Percentiles rank a stretch among this genome's conserved stretches.
Evolutionary conservation across 2,888 invertebrate species (phyloP).

Genomic region (Catocala fraxini): DNA sequence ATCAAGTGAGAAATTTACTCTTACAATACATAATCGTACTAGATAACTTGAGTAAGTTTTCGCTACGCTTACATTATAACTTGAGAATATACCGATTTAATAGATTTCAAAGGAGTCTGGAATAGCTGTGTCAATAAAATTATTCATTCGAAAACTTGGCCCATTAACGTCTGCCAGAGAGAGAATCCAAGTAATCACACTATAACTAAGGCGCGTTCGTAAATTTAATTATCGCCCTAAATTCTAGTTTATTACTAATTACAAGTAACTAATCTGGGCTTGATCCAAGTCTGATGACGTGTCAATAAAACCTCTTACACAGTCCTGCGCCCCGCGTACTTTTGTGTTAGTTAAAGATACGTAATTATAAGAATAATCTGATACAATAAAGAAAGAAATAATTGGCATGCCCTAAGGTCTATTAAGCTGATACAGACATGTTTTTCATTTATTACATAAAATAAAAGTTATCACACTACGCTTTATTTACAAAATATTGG

Average conservation of each 20-base stretch:
- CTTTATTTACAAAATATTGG: too few relatives aligned
- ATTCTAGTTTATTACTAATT: constrained; percentile 39
- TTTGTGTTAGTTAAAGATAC: constrained; percentile 7
- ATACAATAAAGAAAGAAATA: too few relatives aligned
- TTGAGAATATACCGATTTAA: constrained; percentile 8
- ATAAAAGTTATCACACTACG: too few relatives aligned
- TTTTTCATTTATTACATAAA: too few relatives aligned
- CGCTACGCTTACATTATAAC: constrained; percentile 5
- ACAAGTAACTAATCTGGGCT: constrained; percentile 20
- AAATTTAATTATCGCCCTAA: constrained; percentile 42
- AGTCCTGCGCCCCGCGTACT: constrained; percentile 7
- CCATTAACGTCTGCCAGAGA: constrained; percentile 41
- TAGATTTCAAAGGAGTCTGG: neutral
- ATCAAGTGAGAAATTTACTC: neutral
- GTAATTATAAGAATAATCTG: too few relatives aligned
- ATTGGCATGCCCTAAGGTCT: too few relatives aligned
- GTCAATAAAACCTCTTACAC: constrained; percentile 6
- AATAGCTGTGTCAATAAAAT: constrained; percentile 48
- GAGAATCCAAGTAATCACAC: constrained; percentile 29
- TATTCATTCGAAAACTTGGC: constrained; percentile 48
- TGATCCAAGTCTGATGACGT: constrained; percentile 12
- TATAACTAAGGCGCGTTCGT: constrained; percentile 40
- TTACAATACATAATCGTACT: neutral
- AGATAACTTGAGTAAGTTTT: neutral
- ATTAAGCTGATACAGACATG: too few relatives aligned